Conservation (phyloP, 92 coral and sea anemone species). For the Blastomussa wellsi region DNA sequence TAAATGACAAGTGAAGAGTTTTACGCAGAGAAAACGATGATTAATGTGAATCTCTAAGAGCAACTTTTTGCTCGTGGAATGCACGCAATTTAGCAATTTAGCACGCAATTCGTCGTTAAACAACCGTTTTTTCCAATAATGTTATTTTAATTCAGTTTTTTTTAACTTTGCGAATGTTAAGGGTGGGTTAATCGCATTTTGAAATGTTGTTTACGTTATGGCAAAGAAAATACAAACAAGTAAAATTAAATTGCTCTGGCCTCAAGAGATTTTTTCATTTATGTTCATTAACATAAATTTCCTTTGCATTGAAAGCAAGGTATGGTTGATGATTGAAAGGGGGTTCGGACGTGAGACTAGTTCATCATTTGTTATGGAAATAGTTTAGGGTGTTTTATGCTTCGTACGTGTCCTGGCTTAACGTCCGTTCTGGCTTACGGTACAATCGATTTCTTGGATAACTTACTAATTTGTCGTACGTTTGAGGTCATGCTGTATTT, state of each 20-base stretch:
- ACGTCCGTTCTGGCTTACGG: not conserved
- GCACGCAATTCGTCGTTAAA: not conserved
- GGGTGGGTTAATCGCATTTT: not conserved
- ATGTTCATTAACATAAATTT: not conserved
- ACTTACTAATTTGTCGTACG: constrained; percentile 24
- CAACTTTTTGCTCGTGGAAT: not conserved
- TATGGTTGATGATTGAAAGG: not conserved
- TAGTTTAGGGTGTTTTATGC: not conserved
- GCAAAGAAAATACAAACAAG: not conserved
- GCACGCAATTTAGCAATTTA: not conserved
- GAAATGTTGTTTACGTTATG: not conserved
- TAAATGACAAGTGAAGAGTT: not conserved
- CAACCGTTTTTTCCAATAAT: too few relatives aligned
- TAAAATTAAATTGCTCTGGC: constrained; percentile 5
- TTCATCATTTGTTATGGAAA: not conserved
- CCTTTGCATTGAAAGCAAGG: not conserved
- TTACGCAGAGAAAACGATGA: not conserved
- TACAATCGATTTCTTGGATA: constrained; percentile 8
- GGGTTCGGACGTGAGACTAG: not conserved
- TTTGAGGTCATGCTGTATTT: constrained; percentile 16
- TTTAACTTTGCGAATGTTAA: not conserved
- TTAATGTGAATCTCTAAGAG: not conserved
- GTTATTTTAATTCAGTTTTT: not conserved
- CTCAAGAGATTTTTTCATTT: constrained; percentile 21
- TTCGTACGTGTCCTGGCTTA: constrained; percentile 2